Evolutionary conservation across 2,797 vertebrate species (phyloP), one percentile per base, ranked within the genome.

Genomic region (Melanotaenia trifasciata): DNA sequence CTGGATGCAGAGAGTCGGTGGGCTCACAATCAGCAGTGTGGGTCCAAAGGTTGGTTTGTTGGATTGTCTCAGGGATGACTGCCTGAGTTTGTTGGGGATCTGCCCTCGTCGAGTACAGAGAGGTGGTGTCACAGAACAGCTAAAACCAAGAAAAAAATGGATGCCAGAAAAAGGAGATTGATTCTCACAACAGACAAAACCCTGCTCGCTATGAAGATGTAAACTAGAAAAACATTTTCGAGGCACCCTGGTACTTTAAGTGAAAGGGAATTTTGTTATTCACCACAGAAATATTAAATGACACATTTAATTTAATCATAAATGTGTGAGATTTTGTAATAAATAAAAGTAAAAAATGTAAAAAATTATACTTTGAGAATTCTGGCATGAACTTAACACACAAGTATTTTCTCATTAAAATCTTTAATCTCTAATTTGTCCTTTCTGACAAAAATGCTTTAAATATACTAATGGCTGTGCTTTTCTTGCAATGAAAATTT

Each of bases 101-200:
- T 78, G 77, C 5, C 54, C 73, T 93, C 63, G 79, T 78, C 51
- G 80, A 90, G 84, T 93, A 95, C 24, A 94, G 91, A 58, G 94
- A 95, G 24, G 95, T 91, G 33, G 89, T 95, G 54, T 95, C 95
- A 84, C 85, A 96, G 93, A 98, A 98, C 80, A 95, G 93, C 97
- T 98, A 80, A 83, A 94, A 92, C 18, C 22, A 83, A 8, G 63
- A 63, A 73, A 63, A 75, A 2, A n/a, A 75, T 1, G 9, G 11
- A 28, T 8, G 24, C 24, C 12, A 56, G 30, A 28, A 14, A 28
- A 20, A 6, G 18, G 43, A 47, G 8, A 50, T 47, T 9, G 14
- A 4, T 24, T 24, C 22, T 18, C 0, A 30, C 14, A 56, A 28
- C 26, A 30, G 13, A 56, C 4, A 30, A 56, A 54, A 28, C 0